Percentiles rank a stretch among this genome's conserved stretches.
Evolutionary conservation across 2,113 vertebrate species (phyloP).

Genomic region (Dolichallabes microphthalmus): DNA sequence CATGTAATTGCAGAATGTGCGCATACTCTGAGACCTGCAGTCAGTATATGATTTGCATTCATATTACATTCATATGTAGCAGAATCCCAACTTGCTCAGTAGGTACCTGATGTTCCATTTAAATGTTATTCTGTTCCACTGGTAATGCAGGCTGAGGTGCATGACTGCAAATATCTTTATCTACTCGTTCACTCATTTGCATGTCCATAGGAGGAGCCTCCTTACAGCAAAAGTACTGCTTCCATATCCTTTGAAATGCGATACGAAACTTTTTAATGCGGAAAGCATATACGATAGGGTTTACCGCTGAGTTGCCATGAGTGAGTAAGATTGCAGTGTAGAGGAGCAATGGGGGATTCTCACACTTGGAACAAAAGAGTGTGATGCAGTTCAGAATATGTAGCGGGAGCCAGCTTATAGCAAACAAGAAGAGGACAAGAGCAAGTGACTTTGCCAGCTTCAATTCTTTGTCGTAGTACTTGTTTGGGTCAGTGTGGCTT

Average conservation of each 20-base stretch:
- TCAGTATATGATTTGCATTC: constrained; percentile 48
- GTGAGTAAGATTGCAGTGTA: constrained; percentile 93
- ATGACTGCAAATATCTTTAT: constrained; percentile 54
- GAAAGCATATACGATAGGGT: constrained; percentile 94
- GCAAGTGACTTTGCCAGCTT: constrained; percentile 94
- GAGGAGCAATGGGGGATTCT: constrained; percentile 77
- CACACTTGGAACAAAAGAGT: constrained; percentile 83
- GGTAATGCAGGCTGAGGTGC: background rate
- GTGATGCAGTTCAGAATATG: constrained; percentile 93
- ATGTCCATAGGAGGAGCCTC: constrained; percentile 59
- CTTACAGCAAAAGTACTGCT: constrained; percentile 89
- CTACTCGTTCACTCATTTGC: constrained; percentile 71
- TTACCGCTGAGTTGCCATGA: constrained; percentile 95
- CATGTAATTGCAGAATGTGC: background rate
- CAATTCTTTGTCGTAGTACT: constrained; percentile 94
- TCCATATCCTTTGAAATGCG: constrained; percentile 91
- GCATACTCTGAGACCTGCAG: background rate
- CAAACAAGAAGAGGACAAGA: constrained; percentile 92
- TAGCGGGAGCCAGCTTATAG: constrained; percentile 91
- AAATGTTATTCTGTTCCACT: constrained; percentile 61
- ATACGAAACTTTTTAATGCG: constrained; percentile 93
- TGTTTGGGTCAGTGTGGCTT: constrained; percentile 83
- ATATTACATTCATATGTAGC: background rate
- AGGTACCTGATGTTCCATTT: constrained; percentile 13
- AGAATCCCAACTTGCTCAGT: background rate